These are phyloP conservation scores for Corythoichthys intestinalis DNA, from an alignment of 2,113 vertebrate genomes.

Conservation along the genomic window DNA sequence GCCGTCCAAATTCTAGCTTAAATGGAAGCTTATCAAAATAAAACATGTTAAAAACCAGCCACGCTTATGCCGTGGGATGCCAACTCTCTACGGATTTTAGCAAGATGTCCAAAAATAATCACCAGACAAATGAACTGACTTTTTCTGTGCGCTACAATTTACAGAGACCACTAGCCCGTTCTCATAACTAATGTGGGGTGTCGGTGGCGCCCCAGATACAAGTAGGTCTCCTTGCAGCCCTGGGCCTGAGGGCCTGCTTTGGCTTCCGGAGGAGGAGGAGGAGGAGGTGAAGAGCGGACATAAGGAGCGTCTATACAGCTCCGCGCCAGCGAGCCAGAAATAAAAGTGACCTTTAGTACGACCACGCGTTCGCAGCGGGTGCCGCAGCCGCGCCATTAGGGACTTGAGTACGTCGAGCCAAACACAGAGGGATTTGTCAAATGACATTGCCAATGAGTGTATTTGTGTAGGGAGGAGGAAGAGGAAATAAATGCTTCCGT, in stretches of 20 bases:
- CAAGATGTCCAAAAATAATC: constrained; percentile 38
- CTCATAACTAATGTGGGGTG: constrained; percentile 32
- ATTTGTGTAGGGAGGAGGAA: not conserved
- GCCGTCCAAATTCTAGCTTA: too few species aligned
- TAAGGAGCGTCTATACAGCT: constrained; percentile 32
- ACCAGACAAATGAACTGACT: constrained; percentile 27
- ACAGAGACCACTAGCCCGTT: constrained; percentile 13
- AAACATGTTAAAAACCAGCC: too few species aligned
- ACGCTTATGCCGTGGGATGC: too few species aligned
- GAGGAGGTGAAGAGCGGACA: constrained; percentile 6
- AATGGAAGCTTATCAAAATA: too few species aligned
- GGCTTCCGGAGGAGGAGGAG: constrained; percentile 11
- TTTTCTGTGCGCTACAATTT: not conserved
- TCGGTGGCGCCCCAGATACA: constrained; percentile 30
- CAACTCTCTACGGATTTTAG: not conserved
- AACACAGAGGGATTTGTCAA: constrained; percentile 15
- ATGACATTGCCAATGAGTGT: constrained; percentile 19
- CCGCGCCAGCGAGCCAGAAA: constrained; percentile 52
- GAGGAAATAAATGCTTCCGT: not conserved
- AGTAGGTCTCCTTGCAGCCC: constrained; percentile 39
- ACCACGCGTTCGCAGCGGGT: constrained; percentile 49
- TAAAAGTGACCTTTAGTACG: constrained; percentile 60
- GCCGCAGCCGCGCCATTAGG: constrained; percentile 47
- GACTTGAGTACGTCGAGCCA: constrained; percentile 30
- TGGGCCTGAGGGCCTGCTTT: constrained; percentile 13